These are phyloP conservation scores for Austrofundulus limnaeus DNA, from an alignment of 2,113 vertebrate genomes.

Conservation along the genomic window DNA sequence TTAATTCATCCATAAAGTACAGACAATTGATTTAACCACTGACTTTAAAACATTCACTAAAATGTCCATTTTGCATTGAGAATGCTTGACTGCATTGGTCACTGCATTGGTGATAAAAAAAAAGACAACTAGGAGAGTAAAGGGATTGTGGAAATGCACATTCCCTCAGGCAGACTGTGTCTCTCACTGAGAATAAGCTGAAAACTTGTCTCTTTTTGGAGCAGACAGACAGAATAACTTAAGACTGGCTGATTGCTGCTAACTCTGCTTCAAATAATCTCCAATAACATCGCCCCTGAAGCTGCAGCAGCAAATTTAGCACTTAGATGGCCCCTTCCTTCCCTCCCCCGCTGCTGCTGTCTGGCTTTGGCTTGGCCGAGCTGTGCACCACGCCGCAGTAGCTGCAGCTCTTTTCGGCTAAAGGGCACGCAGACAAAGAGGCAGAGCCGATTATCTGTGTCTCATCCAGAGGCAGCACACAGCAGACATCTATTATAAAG, in stretches of 20 bases:
- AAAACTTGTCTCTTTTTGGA: conserved; percentile 41
- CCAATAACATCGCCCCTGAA: conserved; percentile 47
- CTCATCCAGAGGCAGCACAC: conserved; percentile 56
- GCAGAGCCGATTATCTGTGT: conserved; percentile 62
- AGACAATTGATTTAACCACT: conserved; percentile 44
- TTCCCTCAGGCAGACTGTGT: conserved; percentile 47
- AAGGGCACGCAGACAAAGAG: conserved; percentile 67
- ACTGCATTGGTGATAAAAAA: conserved; percentile 62
- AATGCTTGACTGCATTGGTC: conserved; percentile 53
- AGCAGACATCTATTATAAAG: conserved; percentile 48
- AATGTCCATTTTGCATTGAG: conserved; percentile 43
- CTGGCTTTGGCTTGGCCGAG: conserved; percentile 39
- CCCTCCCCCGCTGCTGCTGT: conserved; percentile 33
- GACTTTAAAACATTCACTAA: conserved; percentile 46
- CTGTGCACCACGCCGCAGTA: conserved; percentile 26
- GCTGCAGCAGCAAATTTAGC: conserved; percentile 45
- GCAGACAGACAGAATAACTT: conserved; percentile 38
- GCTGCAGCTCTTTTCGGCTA: conserved; percentile 56
- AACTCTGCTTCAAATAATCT: conserved; percentile 51
- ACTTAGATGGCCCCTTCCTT: conserved; percentile 36
- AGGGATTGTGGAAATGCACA: conserved; percentile 55
- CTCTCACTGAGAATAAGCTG: conserved; percentile 34
- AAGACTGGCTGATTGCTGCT: conserved; percentile 27
- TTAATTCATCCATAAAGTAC: conserved; percentile 33
- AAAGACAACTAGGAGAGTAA: conserved; percentile 59